Conservation (phyloP, 2,888 invertebrate species). For the Drosophila merina region DNA sequence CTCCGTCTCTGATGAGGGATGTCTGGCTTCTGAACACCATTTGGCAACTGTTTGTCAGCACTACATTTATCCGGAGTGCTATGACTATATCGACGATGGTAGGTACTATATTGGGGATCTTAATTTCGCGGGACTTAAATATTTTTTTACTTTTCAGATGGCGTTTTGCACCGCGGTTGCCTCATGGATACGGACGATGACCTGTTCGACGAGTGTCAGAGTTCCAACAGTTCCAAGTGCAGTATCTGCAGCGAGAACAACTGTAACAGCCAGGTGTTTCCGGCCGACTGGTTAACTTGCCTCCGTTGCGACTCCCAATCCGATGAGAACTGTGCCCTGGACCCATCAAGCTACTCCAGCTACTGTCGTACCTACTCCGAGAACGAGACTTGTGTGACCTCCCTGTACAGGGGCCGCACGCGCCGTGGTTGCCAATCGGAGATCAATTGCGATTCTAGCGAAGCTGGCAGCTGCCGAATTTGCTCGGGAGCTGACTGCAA, state of each 20-base stretch:
- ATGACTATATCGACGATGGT: slow-evolving; percentile 59
- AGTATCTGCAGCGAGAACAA: slow-evolving; percentile 51
- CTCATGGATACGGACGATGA: slow-evolving; percentile 59
- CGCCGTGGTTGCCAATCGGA: slow-evolving; percentile 77
- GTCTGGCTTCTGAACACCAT: slow-evolving; percentile 44
- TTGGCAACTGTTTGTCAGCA: slow-evolving; percentile 44
- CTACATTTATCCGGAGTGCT: slow-evolving; percentile 67
- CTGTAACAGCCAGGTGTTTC: slow-evolving; percentile 72
- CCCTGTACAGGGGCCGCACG: slow-evolving; percentile 61
- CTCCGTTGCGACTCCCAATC: slow-evolving; percentile 70
- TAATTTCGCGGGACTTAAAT: background rate
- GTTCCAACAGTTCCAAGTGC: slow-evolving; percentile 57
- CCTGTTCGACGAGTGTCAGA: slow-evolving; percentile 63
- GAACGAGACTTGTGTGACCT: slow-evolving; percentile 68
- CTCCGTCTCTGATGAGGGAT: slow-evolving; percentile 52
- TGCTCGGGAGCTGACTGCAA: slow-evolving; percentile 77
- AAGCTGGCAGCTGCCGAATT: slow-evolving; percentile 63
- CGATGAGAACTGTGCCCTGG: slow-evolving; percentile 61
- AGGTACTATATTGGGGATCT: slow-evolving; percentile 5
- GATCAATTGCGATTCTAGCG: slow-evolving; percentile 60
- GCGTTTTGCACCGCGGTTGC: slow-evolving; percentile 74
- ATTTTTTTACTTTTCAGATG: slow-evolving; percentile 48
- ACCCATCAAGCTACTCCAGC: slow-evolving; percentile 46
- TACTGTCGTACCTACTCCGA: slow-evolving; percentile 65
- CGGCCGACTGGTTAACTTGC: slow-evolving; percentile 72